Percentiles rank a stretch among this genome's conserved stretches.
phyloP scores from a whole-genome alignment of 2,888 invertebrate species.

The Xestia c-nigrum region DNA sequence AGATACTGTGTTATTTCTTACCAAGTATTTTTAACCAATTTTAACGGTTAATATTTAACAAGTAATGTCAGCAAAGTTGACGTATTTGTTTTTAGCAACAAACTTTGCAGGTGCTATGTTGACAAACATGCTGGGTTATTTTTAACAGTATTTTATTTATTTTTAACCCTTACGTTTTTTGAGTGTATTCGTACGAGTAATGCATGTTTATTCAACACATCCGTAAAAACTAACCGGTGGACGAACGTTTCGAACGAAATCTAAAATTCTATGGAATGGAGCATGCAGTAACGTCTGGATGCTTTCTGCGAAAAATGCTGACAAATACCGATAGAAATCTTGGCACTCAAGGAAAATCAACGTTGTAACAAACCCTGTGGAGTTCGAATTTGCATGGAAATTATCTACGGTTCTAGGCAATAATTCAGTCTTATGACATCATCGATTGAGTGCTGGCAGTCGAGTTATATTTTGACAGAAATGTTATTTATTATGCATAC shows the following conservation, averaged over 20 bases:
- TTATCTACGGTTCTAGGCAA: constrained; percentile 9
- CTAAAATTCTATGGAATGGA: constrained; percentile 6
- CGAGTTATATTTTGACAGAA: constrained; percentile 35
- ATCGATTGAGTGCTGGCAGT: constrained; percentile 17
- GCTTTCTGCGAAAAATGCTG: constrained; percentile 41
- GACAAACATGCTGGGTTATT: too few species aligned
- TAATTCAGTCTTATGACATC: constrained; percentile 22
- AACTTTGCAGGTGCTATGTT: too few species aligned
- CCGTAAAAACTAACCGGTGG: not conserved
- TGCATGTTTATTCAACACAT: not conserved
- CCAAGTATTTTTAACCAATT: too few species aligned
- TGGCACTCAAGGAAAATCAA: constrained; percentile 10
- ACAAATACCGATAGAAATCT: constrained; percentile 9
- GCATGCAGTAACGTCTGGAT: not conserved
- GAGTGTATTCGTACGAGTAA: not conserved
- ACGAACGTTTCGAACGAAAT: not conserved
- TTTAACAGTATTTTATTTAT: too few species aligned
- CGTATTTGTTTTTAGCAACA: too few species aligned
- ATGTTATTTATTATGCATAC: constrained; percentile 17
- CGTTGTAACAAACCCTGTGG: not conserved
- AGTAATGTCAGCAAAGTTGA: too few species aligned
- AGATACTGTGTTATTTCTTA: too few species aligned
- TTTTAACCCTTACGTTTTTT: too few species aligned
- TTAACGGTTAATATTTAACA: too few species aligned
- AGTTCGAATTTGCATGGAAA: constrained; percentile 10